These are phyloP conservation scores for Calycopis cecrops DNA, from an alignment of 1,140 invertebrate species.

Conservation along the genomic window DNA sequence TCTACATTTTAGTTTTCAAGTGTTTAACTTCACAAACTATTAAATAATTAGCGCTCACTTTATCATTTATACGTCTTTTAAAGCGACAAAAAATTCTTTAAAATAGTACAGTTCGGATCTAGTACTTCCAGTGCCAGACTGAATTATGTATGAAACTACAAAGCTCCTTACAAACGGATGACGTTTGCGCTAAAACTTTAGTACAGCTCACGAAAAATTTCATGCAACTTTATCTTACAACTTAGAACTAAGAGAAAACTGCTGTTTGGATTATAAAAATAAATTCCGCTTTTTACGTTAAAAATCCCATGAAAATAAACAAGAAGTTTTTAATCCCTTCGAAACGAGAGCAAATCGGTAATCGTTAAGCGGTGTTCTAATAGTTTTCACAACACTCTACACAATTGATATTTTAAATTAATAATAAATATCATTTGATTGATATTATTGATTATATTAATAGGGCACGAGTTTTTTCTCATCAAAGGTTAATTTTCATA, in stretches of 20 bases:
- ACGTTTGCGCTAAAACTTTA: slow-evolving; percentile 19
- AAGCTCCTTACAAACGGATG: slow-evolving; percentile 20
- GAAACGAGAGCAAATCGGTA: neutral
- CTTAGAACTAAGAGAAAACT: slow-evolving; percentile 12
- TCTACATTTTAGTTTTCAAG: too few species aligned
- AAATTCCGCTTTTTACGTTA: slow-evolving; percentile 14
- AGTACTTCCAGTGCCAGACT: slow-evolving; percentile 16
- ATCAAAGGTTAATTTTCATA: too few species aligned
- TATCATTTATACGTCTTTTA: too few species aligned
- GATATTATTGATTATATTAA: too few species aligned
- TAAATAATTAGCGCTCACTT: too few species aligned
- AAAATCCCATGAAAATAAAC: slow-evolving; percentile 16
- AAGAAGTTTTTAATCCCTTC: slow-evolving; percentile 9
- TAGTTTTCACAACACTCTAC: neutral
- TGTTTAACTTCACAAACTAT: too few species aligned
- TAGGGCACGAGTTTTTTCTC: too few species aligned
- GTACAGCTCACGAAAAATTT: slow-evolving; percentile 18
- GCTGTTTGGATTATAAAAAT: slow-evolving; percentile 16
- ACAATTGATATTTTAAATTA: too few species aligned
- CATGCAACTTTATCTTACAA: slow-evolving; percentile 17
- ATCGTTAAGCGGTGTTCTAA: neutral
- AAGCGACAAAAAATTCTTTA: too few species aligned
- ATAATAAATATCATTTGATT: too few species aligned
- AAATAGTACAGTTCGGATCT: slow-evolving; percentile 8
- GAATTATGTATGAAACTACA: slow-evolving; percentile 21